A percentile compares a stretch with the other conserved stretches of the same genome.
phyloP scores from a whole-genome alignment of 2,113 vertebrate species.

The Vulpes ferrilata region DNA sequence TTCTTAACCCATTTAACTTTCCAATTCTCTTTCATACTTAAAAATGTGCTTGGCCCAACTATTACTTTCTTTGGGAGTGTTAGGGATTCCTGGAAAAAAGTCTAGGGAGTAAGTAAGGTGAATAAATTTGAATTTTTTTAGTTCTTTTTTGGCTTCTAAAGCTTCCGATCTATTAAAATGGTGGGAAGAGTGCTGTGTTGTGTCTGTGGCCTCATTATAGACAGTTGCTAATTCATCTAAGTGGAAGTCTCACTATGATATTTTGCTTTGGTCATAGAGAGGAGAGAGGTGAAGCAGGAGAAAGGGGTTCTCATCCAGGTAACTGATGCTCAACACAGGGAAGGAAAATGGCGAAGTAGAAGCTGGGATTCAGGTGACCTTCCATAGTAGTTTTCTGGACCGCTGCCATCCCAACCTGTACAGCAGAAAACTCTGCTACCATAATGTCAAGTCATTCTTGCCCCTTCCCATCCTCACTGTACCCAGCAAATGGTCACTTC shows the following conservation, averaged over 20 bases:
- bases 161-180: background rate
- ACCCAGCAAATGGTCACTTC: background rate
- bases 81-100: background rate
- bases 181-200: background rate
- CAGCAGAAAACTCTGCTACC: background rate
- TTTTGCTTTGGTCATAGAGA: background rate
- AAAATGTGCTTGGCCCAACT: background rate
- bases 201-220: background rate
- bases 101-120: background rate
- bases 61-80: background rate
- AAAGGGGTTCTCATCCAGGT: background rate
- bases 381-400: background rate
- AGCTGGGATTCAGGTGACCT: background rate
- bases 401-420: too few species aligned
- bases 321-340: background rate
- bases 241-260: background rate
- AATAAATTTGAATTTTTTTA: background rate
- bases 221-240: background rate
- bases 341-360: background rate
- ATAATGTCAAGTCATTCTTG: background rate
- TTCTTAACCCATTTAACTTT: background rate
- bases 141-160: background rate
- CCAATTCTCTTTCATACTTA: background rate
- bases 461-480: rapidly evolving
- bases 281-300: background rate